phyloP scores from a whole-genome alignment of 2,888 invertebrate species.

The Silvanus unidentatus region DNA sequence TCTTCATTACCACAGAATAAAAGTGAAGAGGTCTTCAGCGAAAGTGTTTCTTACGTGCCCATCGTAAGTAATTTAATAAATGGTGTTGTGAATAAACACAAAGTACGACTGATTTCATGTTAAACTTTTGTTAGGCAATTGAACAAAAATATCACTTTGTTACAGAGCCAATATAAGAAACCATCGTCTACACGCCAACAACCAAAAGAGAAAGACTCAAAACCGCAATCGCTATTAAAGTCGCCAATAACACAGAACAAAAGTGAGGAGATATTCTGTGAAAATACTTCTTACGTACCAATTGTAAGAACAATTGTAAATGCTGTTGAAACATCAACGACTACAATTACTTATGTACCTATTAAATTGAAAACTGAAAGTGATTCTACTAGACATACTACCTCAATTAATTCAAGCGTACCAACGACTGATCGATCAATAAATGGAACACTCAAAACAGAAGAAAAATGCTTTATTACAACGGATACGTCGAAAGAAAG shows the following conservation, averaged over 20 bases:
- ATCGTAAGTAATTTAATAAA: too few relatives aligned
- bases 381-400: slow-evolving; percentile 20
- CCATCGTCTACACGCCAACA: too few relatives aligned
- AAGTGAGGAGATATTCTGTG: slow-evolving; percentile 22
- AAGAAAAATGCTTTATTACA: slow-evolving; percentile 1
- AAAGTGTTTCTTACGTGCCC: too few relatives aligned
- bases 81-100: too few relatives aligned
- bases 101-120: too few relatives aligned
- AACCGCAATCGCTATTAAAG: slow-evolving; percentile 8
- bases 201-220: slow-evolving; percentile 32
- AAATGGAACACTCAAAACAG: not conserved
- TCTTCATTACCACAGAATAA: too few relatives aligned
- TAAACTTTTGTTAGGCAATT: too few relatives aligned
- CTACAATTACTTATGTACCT: slow-evolving; percentile 22
- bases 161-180: too few relatives aligned
- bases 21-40: too few relatives aligned
- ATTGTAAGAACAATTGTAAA: slow-evolving; percentile 25
- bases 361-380: slow-evolving; percentile 18
- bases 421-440: slow-evolving; percentile 5
- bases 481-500: slow-evolving; percentile 28
- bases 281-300: slow-evolving; percentile 30
- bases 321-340: slow-evolving; percentile 18
- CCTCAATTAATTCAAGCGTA: slow-evolving; percentile 22
- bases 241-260: too few relatives aligned
- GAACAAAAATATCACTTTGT: too few relatives aligned